A percentile compares a stretch with the other conserved stretches of the same genome.
phyloP scores from a whole-genome alignment of 2,797 vertebrate species.

The Brachymystax lenok region DNA sequence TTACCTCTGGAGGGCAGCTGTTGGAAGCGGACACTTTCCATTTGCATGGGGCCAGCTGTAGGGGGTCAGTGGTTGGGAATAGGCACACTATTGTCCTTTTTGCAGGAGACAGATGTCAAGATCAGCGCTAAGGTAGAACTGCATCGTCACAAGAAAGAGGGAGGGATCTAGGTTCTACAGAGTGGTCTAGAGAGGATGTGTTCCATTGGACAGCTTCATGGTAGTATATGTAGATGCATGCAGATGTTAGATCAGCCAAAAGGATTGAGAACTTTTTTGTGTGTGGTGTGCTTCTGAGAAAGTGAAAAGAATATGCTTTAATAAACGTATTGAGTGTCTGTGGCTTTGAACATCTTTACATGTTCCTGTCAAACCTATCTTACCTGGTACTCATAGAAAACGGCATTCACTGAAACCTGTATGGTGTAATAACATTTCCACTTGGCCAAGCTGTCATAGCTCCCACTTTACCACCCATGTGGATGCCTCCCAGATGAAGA shows the following conservation, averaged over 20 bases:
- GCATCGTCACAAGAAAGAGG: constrained; percentile 40
- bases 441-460: constrained; percentile 19
- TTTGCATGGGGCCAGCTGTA: constrained; percentile 48
- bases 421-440: constrained; percentile 34
- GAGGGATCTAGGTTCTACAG: not conserved
- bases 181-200: not conserved
- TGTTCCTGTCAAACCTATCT: not conserved
- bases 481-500: constrained; percentile 64
- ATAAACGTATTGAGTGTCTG: not conserved
- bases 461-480: constrained; percentile 70
- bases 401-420: not conserved
- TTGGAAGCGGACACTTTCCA: constrained; percentile 56
- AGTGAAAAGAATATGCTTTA: not conserved
- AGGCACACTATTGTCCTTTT: constrained; percentile 55
- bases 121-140: constrained; percentile 52
- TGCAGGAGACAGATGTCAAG: constrained; percentile 57
- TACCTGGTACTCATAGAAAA: not conserved
- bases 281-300: not conserved
- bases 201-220: not conserved
- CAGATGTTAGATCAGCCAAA: not conserved
- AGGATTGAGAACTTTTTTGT: not conserved
- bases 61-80: constrained; percentile 59
- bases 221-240: not conserved
- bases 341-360: not conserved
- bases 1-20: constrained; percentile 58